A percentile compares a stretch with the other conserved stretches of the same genome.
phyloP scores from a whole-genome alignment of 2,888 invertebrate genomes.

The Ophion ellenae region DNA sequence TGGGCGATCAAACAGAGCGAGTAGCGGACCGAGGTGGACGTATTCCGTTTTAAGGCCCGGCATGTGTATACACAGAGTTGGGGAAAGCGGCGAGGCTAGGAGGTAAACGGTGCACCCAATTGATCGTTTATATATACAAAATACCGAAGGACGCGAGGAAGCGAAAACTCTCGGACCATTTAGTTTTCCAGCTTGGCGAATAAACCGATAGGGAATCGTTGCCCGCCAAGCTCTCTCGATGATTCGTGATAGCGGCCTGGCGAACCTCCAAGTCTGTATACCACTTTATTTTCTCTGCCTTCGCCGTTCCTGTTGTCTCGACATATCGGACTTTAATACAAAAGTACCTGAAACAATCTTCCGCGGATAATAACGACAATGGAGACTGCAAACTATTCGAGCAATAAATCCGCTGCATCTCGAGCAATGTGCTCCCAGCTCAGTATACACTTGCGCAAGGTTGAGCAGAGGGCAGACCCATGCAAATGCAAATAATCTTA shows the following conservation, averaged over 20 bases:
- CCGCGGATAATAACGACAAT: neutral
- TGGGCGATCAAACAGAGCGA: neutral
- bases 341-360: neutral
- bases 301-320: neutral
- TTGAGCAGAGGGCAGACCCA: too few relatives aligned
- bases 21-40: conserved; percentile 2
- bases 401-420: neutral
- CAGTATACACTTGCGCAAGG: too few relatives aligned
- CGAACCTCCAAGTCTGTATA: conserved; percentile 51
- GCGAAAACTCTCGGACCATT: conserved; percentile 61
- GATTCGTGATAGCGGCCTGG: conserved; percentile 54
- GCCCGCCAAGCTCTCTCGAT: conserved; percentile 41
- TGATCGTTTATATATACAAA: conserved; percentile 35
- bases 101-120: conserved; percentile 36
- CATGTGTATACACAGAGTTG: conserved; percentile 29
- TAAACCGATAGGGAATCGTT: conserved; percentile 71
- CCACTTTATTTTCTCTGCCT: neutral
- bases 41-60: conserved; percentile 28
- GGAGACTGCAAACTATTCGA: neutral
- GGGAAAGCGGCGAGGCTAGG: conserved; percentile 16
- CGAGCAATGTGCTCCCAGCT: too few relatives aligned
- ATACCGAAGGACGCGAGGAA: conserved; percentile 54
- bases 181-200: conserved; percentile 62
- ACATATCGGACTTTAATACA: neutral
- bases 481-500: too few relatives aligned